A percentile compares a stretch with the other conserved stretches of the same genome.
Evolutionary conservation across 1,140 invertebrate genomes (phyloP).

Genomic region (Hyles vespertilio): DNA sequence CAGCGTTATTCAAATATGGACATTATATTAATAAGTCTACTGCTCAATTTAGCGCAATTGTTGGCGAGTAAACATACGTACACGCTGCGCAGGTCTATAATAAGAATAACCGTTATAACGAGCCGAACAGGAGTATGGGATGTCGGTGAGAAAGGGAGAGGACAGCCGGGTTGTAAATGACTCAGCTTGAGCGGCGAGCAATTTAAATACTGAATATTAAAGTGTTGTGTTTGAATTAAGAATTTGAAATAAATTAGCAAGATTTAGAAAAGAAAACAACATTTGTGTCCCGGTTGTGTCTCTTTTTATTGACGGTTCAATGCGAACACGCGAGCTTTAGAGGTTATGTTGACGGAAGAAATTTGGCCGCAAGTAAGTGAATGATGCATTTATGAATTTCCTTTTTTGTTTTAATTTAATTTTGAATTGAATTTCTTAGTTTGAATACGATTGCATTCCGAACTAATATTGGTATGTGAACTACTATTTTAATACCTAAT

Average conservation of each 20-base stretch:
- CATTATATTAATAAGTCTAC: background rate
- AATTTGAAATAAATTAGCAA: background rate
- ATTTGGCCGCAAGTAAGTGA: conserved; percentile 44
- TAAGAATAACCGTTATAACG: conserved; percentile 47
- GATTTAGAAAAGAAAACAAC: background rate
- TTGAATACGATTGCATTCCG: too few relatives aligned
- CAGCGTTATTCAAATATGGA: background rate
- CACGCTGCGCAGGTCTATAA: conserved; percentile 32
- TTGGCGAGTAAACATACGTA: background rate
- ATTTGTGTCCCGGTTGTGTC: background rate
- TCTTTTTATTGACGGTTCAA: background rate
- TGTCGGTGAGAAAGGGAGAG: conserved; percentile 19
- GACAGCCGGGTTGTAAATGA: conserved; percentile 3
- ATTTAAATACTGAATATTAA: conserved; percentile 2
- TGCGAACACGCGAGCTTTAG: conserved; percentile 17
- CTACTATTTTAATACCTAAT: too few relatives aligned
- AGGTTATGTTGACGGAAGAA: conserved; percentile 64
- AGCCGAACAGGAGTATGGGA: conserved; percentile 29
- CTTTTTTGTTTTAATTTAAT: too few relatives aligned
- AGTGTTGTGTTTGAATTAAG: background rate
- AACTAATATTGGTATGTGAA: too few relatives aligned
- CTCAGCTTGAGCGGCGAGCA: background rate
- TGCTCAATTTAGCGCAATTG: conserved; percentile 4
- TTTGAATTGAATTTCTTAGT: too few relatives aligned
- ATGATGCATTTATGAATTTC: background rate